Base-by-base conservation (phyloP, 2,888 invertebrate genomes). In the Linnaemya vulpina region DNA sequence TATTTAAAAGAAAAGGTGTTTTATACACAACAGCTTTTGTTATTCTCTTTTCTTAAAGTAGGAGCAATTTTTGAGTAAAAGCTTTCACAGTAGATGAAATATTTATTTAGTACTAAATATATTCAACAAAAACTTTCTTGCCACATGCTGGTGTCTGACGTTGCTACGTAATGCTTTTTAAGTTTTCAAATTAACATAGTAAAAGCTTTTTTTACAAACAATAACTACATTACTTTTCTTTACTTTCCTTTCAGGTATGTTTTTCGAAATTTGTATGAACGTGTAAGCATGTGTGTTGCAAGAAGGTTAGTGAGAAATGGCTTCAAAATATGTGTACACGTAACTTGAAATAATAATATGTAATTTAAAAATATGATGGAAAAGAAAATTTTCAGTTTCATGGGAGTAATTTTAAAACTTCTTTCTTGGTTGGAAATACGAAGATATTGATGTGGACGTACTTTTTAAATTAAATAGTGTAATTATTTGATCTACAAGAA, bases 191-290 rank as follows among this genome's bases (percentile, higher is more conserved):
- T 25, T 55, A 51, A 51, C 17, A 43, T 38, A 60, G 8, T 5
- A 15, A 20, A 11, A 13, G 7, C 9, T 43, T 62, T 20, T 20
- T 10, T 58, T 35, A 11, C 30, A 60, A 38, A 4, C 17, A 5
- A 22, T 60, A 40, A 53, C 25, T 55, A 38, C 46, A 60, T 55
- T 30, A n/a, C 5, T 55, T 68, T 43, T 53, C n/a, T 17, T 68
- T 49, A 25, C 3, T 77, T 17, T 80, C 9, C 40, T 82, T 83
- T 9, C 74, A 83, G 83, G 83, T 83, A 71, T 46, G 75, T 68
- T 38, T 35, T 20, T 13, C 15, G 13, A 17, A 17, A 8, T 10
- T n/a, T 43, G 40, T 11, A 9, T 40, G 40, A 0, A 40, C 11
- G 38, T 40, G 40, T 40, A 40, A 40, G 40, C 11, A 40, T 40